phyloP scores from a whole-genome alignment of 2,113 vertebrate genomes.

The Bos javanicus region DNA sequence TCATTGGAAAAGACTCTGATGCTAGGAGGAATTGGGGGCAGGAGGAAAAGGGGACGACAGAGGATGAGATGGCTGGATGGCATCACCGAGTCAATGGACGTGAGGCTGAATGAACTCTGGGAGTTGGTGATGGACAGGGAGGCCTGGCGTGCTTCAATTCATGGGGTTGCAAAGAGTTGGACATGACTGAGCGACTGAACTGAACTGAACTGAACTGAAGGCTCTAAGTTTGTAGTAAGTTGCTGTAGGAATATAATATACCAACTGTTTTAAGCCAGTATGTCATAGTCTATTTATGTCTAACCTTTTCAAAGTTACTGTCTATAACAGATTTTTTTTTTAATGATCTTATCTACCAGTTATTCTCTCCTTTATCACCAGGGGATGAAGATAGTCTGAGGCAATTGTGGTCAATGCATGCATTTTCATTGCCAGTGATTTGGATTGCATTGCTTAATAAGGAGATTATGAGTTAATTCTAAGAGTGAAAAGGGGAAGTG shows the following conservation, averaged over 20 bases:
- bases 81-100: too few relatives aligned
- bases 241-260: too few relatives aligned
- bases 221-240: neutral
- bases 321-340: neutral
- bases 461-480: neutral
- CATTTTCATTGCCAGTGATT: neutral
- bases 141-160: too few relatives aligned
- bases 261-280: neutral
- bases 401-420: accelerated
- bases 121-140: too few relatives aligned
- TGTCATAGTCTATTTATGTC: neutral
- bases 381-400: neutral
- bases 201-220: too few relatives aligned
- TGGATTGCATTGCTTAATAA: neutral
- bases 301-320: neutral
- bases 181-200: too few relatives aligned
- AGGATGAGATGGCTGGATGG: too few relatives aligned
- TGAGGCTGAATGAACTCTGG: too few relatives aligned
- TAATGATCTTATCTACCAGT: neutral
- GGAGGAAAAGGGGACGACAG: too few relatives aligned
- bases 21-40: too few relatives aligned
- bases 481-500: neutral
- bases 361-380: neutral
- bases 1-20: too few relatives aligned
- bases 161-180: too few relatives aligned